phyloP scores from a whole-genome alignment of 2,113 vertebrate genomes.

The Sinocyclocheilus rhinocerous region DNA sequence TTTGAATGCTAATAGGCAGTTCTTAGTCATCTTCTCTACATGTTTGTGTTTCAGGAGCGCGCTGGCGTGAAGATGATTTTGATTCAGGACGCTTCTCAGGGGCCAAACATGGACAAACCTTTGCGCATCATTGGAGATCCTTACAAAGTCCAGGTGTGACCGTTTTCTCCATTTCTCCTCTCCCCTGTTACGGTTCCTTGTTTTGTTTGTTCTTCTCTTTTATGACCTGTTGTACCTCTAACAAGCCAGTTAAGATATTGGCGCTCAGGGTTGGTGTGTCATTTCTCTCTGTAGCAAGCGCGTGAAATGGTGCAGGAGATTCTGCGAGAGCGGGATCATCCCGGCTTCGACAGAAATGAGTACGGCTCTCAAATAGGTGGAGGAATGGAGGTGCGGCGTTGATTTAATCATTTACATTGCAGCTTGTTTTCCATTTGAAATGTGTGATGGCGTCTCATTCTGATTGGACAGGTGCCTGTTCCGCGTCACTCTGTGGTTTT shows the following conservation, averaged over 20 bases:
- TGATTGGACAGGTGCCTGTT: constrained; percentile 81
- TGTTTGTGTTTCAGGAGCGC: constrained; percentile 78
- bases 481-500: constrained; percentile 85
- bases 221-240: neutral
- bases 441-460: neutral
- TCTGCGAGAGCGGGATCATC: constrained; percentile 85
- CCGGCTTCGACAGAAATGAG: constrained; percentile 83
- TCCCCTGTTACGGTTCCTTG: neutral
- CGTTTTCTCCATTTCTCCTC: too few relatives aligned
- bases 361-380: constrained; percentile 83
- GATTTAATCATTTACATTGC: neutral
- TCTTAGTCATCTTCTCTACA: neutral
- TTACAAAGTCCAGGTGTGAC: constrained; percentile 89
- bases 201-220: too few relatives aligned
- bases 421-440: neutral
- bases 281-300: constrained; percentile 80
- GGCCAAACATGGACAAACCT: constrained; percentile 89
- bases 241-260: neutral
- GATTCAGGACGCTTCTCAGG: constrained; percentile 91
- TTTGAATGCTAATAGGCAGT: too few relatives aligned
- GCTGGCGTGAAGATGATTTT: constrained; percentile 96
- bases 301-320: constrained; percentile 95
- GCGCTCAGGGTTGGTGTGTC: neutral
- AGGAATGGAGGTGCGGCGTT: constrained; percentile 69
- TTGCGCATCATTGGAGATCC: constrained; percentile 91